Evolutionary conservation across 2,797 vertebrate genomes (phyloP).

Genomic region (Peromyscus attwateri): DNA sequence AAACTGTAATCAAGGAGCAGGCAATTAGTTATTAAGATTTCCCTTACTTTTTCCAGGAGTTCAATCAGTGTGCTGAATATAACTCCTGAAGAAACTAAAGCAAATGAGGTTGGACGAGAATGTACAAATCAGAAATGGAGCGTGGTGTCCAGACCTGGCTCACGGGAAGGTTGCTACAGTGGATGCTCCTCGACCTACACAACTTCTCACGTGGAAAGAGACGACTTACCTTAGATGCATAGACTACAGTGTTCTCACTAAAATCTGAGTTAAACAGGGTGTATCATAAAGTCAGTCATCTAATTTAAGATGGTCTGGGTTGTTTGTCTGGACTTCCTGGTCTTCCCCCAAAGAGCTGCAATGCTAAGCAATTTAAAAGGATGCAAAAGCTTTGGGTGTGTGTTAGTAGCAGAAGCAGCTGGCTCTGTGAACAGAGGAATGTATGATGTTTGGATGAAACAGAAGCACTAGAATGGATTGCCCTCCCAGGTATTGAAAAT

Average conservation of each 20-base stretch:
- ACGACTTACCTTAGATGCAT: constrained; percentile 84
- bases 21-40: background rate
- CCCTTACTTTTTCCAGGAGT: constrained; percentile 32
- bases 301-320: constrained; percentile 80
- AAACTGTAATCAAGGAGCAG: background rate
- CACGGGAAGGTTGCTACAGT: constrained; percentile 76
- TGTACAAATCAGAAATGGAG: constrained; percentile 76
- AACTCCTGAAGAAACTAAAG: constrained; percentile 78
- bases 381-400: constrained; percentile 84
- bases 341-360: constrained; percentile 82
- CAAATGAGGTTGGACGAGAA: constrained; percentile 81
- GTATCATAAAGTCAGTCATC: constrained; percentile 83
- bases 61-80: constrained; percentile 77
- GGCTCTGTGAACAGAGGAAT: constrained; percentile 87
- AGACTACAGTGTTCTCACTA: constrained; percentile 64
- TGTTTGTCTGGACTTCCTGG: constrained; percentile 82
- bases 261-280: constrained; percentile 81
- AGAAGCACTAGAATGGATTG: constrained; percentile 82
- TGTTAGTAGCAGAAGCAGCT: constrained; percentile 85
- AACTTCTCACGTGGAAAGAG: constrained; percentile 82
- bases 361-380: constrained; percentile 80
- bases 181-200: constrained; percentile 73
- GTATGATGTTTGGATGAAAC: constrained; percentile 80
- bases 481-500: constrained; percentile 82
- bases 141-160: constrained; percentile 53